These are phyloP conservation scores for Bedellia somnulentella DNA, from an alignment of 2,888 invertebrate genomes.

Conservation along the genomic window DNA sequence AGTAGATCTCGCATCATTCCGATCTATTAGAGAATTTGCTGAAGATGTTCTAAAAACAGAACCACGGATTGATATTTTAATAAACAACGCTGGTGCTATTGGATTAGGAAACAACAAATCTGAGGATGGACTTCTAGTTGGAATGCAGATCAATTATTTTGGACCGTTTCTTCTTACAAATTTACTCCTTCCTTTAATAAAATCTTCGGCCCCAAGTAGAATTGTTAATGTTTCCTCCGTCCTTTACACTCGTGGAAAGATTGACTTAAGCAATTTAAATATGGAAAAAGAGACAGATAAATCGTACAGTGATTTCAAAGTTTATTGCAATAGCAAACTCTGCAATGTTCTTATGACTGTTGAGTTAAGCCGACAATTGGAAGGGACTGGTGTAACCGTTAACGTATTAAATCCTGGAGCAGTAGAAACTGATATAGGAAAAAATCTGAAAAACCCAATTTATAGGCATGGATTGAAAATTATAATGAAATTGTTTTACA, in stretches of 20 bases:
- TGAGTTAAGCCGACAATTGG: constrained; percentile 68
- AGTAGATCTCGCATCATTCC: constrained; percentile 52
- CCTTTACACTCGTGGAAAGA: constrained; percentile 18
- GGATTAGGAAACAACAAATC: constrained; percentile 38
- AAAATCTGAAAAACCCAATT: constrained; percentile 23
- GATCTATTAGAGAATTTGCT: constrained; percentile 63
- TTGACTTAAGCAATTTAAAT: constrained; percentile 26
- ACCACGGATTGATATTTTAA: constrained; percentile 56
- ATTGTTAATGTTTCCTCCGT: constrained; percentile 35
- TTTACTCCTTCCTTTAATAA: constrained; percentile 51
- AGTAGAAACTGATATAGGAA: constrained; percentile 72
- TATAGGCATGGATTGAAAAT: constrained; percentile 26
- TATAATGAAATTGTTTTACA: constrained; percentile 18
- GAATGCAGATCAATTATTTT: constrained; percentile 62
- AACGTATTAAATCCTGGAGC: constrained; percentile 83
- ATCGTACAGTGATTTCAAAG: constrained; percentile 7
- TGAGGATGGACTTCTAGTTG: constrained; percentile 62
- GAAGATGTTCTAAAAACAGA: constrained; percentile 52
- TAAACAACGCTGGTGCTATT: constrained; percentile 65
- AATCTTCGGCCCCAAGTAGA: constrained; percentile 33
- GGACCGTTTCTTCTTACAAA: constrained; percentile 69
- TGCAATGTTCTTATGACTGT: constrained; percentile 74
- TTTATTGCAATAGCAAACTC: constrained; percentile 58
- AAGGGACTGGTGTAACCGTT: constrained; percentile 70
- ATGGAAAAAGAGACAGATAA: constrained; percentile 17